Percentiles rank a stretch among this genome's conserved stretches.
phyloP scores from a whole-genome alignment of 1,140 invertebrate species.

The honey bee (Apis mellifera) region DNA sequence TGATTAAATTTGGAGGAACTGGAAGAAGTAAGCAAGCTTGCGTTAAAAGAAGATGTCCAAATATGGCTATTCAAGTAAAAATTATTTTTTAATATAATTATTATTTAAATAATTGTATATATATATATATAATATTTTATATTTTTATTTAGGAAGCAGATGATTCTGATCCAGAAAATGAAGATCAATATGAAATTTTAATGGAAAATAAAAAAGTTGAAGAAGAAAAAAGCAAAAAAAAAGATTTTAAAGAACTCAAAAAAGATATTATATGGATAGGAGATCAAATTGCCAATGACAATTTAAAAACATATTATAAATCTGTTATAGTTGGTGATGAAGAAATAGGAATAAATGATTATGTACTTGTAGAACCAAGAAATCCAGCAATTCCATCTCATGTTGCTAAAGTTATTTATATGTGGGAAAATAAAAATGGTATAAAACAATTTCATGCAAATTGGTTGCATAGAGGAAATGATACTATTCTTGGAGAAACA shows the following conservation, averaged over 20 bases:
- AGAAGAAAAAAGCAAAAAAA: constrained; percentile 67
- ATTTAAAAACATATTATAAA: constrained; percentile 65
- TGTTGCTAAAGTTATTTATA: constrained; percentile 87
- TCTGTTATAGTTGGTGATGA: constrained; percentile 65
- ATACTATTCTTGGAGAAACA: constrained; percentile 91
- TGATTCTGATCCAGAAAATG: constrained; percentile 85
- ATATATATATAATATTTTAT: background rate
- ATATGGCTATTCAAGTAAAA: constrained; percentile 86
- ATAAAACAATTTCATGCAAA: constrained; percentile 79
- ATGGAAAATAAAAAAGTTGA: constrained; percentile 73
- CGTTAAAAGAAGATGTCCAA: constrained; percentile 87
- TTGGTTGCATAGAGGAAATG: constrained; percentile 84
- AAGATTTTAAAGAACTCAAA: constrained; percentile 66
- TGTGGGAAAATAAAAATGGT: constrained; percentile 82
- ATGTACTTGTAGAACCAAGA: constrained; percentile 87
- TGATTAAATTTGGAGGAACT: constrained; percentile 88
- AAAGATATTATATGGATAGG: constrained; percentile 84
- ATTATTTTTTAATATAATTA: background rate
- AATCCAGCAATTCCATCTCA: constrained; percentile 85
- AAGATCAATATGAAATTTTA: constrained; percentile 80
- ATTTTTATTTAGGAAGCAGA: constrained; percentile 82
- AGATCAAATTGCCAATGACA: constrained; percentile 67
- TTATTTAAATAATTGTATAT: background rate
- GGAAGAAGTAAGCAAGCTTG: constrained; percentile 90
- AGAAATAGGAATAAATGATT: constrained; percentile 82